Base-by-base conservation (phyloP, 2,888 invertebrate genomes). In the Macropis europaea region DNA sequence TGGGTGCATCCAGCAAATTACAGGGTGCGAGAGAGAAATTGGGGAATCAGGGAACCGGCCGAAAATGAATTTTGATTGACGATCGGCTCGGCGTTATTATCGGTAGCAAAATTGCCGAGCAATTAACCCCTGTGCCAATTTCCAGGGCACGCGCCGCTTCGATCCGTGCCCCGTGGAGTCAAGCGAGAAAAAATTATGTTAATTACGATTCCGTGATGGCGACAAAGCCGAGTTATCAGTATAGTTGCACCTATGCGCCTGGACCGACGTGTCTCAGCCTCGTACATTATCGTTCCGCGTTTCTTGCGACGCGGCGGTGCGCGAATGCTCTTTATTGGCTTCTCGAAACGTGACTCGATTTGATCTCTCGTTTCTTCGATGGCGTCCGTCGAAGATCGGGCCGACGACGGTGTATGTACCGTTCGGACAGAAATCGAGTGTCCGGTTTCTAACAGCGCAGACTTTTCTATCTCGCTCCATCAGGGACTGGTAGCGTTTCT, bases 311-410 rank as follows among this genome's bases (percentile, higher is more conserved):
- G 6, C 45, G n/a, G 17, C 26, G 43, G 28, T 48, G 22, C 42
- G 45, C 53, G 30, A 38, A 28, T 56, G 36, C 36, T 26, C 62
- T 69, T 77, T 69, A 66, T 73, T 42, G 62, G 43, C 38, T 38
- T n/a, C 43, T 36, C 36, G 32, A 73, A 77, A 73, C 77, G 62
- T 69, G 71, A 77, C 66, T 64, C 52, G 61, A 19, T 66, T 73
- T 30, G 43, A 63, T 34, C 45, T 60, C 40, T 34, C 43, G 42
- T 68, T 71, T 69, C 64, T 53, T 60, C 15, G 19, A 54, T 22
- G 24, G 43, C 11, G 19, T 15, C 34, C 15, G 38, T 60, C 59
- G 47, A 62, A 36, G 45, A 68, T 72, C 56, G 42, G 36, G 34
- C 36, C 36, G 26, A 6, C 38, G 24, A 17, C 7, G 24, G 22